Evolutionary conservation across 2,113 vertebrate genomes (phyloP).

Genomic region (Ondatra zibethicus): DNA sequence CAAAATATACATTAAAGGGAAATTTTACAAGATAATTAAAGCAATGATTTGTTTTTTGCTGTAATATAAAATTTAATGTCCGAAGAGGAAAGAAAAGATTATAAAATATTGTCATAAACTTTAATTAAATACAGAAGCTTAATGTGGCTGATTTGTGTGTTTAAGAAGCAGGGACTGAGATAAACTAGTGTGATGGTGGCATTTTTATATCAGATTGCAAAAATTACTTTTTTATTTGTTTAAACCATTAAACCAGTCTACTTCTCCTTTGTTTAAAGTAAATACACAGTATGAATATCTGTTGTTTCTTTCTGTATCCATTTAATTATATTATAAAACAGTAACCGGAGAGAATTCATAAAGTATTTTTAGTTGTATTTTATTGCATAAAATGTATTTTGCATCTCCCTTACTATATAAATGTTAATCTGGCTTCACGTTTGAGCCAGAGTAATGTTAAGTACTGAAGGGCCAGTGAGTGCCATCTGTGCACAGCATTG

Average conservation of each 20-base stretch:
- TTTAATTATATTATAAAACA: slow-evolving; percentile 75
- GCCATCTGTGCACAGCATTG: slow-evolving; percentile 60
- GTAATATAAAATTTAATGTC: not conserved
- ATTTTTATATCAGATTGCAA: slow-evolving; percentile 68
- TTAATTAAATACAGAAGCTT: slow-evolving; percentile 59
- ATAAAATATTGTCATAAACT: slow-evolving; percentile 60
- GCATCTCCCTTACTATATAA: slow-evolving; percentile 60
- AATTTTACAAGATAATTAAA: slow-evolving; percentile 31
- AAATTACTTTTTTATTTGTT: slow-evolving; percentile 64
- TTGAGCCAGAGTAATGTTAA: slow-evolving; percentile 66
- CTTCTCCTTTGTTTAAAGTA: slow-evolving; percentile 75
- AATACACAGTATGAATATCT: slow-evolving; percentile 67
- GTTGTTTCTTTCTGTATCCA: slow-evolving; percentile 56
- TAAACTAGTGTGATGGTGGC: slow-evolving; percentile 59
- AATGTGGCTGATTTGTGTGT: slow-evolving; percentile 56
- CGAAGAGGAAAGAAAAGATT: not conserved
- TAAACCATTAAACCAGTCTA: not conserved
- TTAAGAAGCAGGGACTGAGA: slow-evolving; percentile 52
- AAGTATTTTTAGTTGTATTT: slow-evolving; percentile 62
- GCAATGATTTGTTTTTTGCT: slow-evolving; percentile 20
- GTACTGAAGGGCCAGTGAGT: slow-evolving; percentile 49
- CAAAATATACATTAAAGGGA: slow-evolving; percentile 34
- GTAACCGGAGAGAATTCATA: slow-evolving; percentile 63
- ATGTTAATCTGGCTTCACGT: slow-evolving; percentile 75
- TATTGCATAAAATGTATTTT: slow-evolving; percentile 59